These are phyloP conservation scores for Hybos culiciformis DNA, from an alignment of 2,888 invertebrate species.

Conservation along the genomic window DNA sequence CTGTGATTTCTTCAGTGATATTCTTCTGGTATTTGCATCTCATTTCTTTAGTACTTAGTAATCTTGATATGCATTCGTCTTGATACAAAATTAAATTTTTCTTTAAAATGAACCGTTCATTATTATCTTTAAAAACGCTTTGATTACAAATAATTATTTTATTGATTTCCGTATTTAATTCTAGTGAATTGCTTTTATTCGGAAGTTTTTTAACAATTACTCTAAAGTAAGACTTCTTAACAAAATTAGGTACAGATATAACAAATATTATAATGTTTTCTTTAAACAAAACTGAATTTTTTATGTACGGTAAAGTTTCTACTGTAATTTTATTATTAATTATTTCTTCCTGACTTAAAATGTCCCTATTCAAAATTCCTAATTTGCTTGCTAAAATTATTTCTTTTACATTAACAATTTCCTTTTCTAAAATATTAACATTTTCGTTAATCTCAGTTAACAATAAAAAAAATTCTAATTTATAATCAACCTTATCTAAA, in stretches of 20 bases:
- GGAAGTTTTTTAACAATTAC: conserved; percentile 4
- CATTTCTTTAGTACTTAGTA: background rate
- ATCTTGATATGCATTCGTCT: background rate
- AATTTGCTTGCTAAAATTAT: conserved; percentile 5
- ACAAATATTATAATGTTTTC: conserved; percentile 4
- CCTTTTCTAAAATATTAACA: conserved; percentile 3
- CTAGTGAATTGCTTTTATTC: conserved; percentile 6
- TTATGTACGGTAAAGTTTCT: conserved; percentile 5
- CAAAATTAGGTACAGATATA: conserved; percentile 4
- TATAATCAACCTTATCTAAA: background rate
- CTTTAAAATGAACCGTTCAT: background rate
- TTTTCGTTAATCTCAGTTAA: conserved; percentile 3
- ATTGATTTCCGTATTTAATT: conserved; percentile 1
- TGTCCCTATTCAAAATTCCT: conserved; percentile 4
- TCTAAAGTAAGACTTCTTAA: background rate
- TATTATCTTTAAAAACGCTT: background rate
- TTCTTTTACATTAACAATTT: conserved; percentile 6
- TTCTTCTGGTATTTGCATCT: background rate
- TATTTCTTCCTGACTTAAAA: conserved; percentile 6
- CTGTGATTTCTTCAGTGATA: background rate
- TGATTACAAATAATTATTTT: conserved; percentile 2
- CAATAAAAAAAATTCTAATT: conserved; percentile 1
- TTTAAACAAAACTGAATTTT: conserved; percentile 3
- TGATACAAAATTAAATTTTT: background rate
- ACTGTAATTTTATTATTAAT: conserved; percentile 4